Base-by-base conservation (phyloP, 2,797 vertebrate species). In the Pseudochromis fuscus region DNA sequence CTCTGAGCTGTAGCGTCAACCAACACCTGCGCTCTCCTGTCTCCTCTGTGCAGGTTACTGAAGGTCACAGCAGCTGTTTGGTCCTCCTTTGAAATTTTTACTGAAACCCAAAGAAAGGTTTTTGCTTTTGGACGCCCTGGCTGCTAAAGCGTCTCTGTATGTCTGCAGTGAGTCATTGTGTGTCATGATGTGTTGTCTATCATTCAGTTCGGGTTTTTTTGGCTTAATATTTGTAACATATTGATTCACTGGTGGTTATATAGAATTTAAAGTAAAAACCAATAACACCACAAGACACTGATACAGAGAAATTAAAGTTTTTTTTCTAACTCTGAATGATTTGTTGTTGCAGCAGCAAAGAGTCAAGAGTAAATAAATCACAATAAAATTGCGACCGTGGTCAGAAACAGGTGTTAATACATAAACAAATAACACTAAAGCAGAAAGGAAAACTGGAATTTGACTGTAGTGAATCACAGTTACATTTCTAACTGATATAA, bases 11-110 rank as follows among this genome's bases (percentile, higher is more conserved):
- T 12, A 18, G 64, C 62, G 75, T 67, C 58, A 42, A 16, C 35
- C 64, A 62, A 64, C 48, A 79, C 68, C 56, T 76, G 77, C 12
- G 16, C 49, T 30, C 53, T 65, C 12, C 72, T 62, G 76, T 37
- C 58, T 64, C n/a, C 37, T 51, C 31, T 61, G 61, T 18, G 49
- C 48, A 35, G 72, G 74, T 71, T 21, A 66, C 24, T 7, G 44
- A 35, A 40, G 63, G 48, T 74, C 53, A 68, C 72, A 24, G 58
- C 62, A 72, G 57, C 35, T 60, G 13, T 30, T n/a, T 35, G 23
- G 27, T 44, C 57, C 24, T 68, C 28, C 37, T 66, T 42, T 69
- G 62, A 75, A 30, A 30, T 65, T 52, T 37, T 59, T 45, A 76
- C 66, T 12, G 1, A 59, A 57, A 58, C 23, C 27, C 25, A 31